Evolutionary conservation across 2,888 invertebrate species (phyloP).

Genomic region (Brenthis ino): DNA sequence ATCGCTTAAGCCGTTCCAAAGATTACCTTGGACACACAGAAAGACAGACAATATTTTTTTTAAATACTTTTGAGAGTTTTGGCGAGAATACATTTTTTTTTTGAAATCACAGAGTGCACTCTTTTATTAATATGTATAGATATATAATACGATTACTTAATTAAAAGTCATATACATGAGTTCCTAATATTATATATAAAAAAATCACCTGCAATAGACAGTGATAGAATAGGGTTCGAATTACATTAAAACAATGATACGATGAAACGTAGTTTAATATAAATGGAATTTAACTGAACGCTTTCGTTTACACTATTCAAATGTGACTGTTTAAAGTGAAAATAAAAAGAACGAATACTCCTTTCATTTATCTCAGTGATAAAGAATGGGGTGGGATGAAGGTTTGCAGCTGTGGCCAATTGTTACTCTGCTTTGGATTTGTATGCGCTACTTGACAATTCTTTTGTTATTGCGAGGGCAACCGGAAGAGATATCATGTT

Average conservation of each 20-base stretch:
- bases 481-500: slow-evolving; percentile 53
- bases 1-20: too few species aligned
- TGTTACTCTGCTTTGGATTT: slow-evolving; percentile 62
- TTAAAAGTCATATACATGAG: too few species aligned
- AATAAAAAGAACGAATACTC: slow-evolving; percentile 53
- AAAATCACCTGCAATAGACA: too few species aligned
- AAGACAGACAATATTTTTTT: neutral
- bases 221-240: too few species aligned
- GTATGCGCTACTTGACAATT: slow-evolving; percentile 61
- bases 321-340: slow-evolving; percentile 56
- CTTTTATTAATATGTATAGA: too few species aligned
- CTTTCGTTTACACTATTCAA: slow-evolving; percentile 51
- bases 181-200: too few species aligned
- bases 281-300: slow-evolving; percentile 9
- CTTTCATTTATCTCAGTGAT: slow-evolving; percentile 70
- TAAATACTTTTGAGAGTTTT: too few species aligned
- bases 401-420: slow-evolving; percentile 68
- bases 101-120: too few species aligned
- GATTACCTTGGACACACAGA: neutral
- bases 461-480: slow-evolving; percentile 55
- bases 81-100: too few species aligned
- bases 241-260: too few species aligned
- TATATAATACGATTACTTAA: too few species aligned
- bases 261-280: slow-evolving; percentile 6
- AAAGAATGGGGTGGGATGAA: slow-evolving; percentile 50